These are phyloP conservation scores for Malachius bipustulatus DNA, from an alignment of 2,888 invertebrate species.

Conservation along the genomic window DNA sequence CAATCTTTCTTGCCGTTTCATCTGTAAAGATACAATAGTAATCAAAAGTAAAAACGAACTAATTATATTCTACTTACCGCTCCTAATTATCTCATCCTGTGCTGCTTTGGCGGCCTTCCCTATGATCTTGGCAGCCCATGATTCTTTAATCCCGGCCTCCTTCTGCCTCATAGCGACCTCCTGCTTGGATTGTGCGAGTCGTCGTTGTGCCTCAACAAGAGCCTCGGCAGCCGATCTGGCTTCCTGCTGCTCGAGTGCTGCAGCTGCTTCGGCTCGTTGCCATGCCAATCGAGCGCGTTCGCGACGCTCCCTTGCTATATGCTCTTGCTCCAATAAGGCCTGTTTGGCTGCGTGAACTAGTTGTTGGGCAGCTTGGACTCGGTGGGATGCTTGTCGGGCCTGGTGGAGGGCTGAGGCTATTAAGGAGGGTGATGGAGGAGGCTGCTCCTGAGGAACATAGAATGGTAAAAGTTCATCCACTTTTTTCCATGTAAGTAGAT, in stretches of 20 bases:
- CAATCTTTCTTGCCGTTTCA: slow-evolving; percentile 23
- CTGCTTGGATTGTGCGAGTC: slow-evolving; percentile 56
- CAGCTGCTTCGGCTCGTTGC: slow-evolving; percentile 48
- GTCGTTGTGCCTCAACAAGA: slow-evolving; percentile 55
- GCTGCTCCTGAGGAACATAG: too few relatives aligned
- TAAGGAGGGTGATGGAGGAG: slow-evolving; percentile 45
- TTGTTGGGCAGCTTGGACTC: slow-evolving; percentile 59
- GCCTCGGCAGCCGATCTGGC: slow-evolving; percentile 54
- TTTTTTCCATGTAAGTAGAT: too few relatives aligned
- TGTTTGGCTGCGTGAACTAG: slow-evolving; percentile 64
- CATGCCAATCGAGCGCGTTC: neutral
- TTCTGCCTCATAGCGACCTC: slow-evolving; percentile 60
- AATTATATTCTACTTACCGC: slow-evolving; percentile 34
- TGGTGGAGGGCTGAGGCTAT: slow-evolving; percentile 60
- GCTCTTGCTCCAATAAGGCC: slow-evolving; percentile 57
- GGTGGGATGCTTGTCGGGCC: slow-evolving; percentile 60
- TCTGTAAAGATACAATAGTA: slow-evolving; percentile 16
- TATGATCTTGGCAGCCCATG: slow-evolving; percentile 59
- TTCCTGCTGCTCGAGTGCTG: slow-evolving; percentile 53
- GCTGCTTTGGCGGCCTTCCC: slow-evolving; percentile 57
- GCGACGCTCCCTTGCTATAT: slow-evolving; percentile 20
- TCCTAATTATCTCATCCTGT: slow-evolving; percentile 56
- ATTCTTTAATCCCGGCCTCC: slow-evolving; percentile 58
- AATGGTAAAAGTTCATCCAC: too few relatives aligned
- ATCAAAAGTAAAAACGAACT: neutral